phyloP scores from a whole-genome alignment of 2,113 vertebrate genomes.

The Elephantulus edwardii region DNA sequence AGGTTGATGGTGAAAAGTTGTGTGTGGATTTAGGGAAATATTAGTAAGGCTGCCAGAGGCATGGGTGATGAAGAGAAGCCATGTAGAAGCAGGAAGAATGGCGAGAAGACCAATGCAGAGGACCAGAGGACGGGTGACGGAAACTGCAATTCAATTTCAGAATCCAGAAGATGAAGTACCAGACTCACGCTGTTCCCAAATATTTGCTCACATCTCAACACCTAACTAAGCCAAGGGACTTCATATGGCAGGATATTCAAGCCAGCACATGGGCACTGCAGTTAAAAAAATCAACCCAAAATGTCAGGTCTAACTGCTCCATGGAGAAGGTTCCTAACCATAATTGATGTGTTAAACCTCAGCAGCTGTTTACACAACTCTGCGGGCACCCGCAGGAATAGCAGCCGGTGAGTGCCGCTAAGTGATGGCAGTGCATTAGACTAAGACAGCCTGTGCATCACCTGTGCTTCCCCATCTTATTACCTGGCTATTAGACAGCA shows the following conservation, averaged over 20 bases:
- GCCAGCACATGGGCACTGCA: neutral
- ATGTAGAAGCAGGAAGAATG: neutral
- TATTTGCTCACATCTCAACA: neutral
- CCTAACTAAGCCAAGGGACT: neutral
- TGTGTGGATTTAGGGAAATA: neutral
- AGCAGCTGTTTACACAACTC: slow-evolving; percentile 2
- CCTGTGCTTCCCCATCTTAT: slow-evolving; percentile 42
- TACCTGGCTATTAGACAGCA: slow-evolving; percentile 20
- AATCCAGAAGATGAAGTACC: neutral
- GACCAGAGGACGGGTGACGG: neutral
- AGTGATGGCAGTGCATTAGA: neutral
- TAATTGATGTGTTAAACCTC: slow-evolving; percentile 57
- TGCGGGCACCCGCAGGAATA: neutral
- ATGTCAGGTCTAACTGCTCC: neutral
- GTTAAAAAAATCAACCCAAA: neutral
- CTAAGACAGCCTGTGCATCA: neutral
- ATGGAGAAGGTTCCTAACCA: slow-evolving; percentile 1
- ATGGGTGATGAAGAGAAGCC: neutral
- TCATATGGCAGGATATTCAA: neutral
- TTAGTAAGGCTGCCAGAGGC: neutral
- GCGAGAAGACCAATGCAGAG: neutral
- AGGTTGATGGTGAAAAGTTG: neutral
- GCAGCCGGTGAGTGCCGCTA: neutral
- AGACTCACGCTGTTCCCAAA: neutral
- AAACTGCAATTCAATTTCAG: neutral